Percentiles rank a stretch among this genome's conserved stretches.
phyloP scores from a whole-genome alignment of 2,888 invertebrate genomes.

The Chymomyza amoena region DNA sequence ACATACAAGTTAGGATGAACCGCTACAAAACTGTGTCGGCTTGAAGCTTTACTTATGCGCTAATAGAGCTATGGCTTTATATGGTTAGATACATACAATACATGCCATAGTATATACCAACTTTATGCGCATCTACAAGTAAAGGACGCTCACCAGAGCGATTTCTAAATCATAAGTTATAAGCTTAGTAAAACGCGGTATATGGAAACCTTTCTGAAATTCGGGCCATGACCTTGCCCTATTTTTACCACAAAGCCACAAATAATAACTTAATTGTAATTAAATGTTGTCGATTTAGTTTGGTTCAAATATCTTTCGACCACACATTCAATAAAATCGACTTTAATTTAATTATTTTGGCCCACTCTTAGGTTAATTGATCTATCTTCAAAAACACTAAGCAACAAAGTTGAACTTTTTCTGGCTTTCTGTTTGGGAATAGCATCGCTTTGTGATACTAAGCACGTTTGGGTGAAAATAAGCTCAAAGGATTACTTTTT shows the following conservation, averaged over 20 bases:
- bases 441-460: background rate
- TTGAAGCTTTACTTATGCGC: constrained; percentile 53
- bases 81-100: background rate
- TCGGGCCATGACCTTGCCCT: background rate
- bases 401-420: background rate
- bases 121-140: background rate
- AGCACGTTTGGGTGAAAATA: too few relatives aligned
- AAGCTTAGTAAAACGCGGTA: too few relatives aligned
- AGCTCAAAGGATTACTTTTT: too few relatives aligned
- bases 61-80: constrained; percentile 38
- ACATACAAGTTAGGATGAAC: constrained; percentile 29
- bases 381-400: background rate
- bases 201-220: background rate
- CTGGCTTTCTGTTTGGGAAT: too few relatives aligned
- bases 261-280: background rate
- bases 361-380: background rate
- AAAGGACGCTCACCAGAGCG: background rate
- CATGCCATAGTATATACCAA: too few relatives aligned
- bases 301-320: background rate
- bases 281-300: background rate
- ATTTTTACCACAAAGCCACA: background rate
- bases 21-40: constrained; percentile 62
- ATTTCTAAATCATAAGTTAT: background rate
- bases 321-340: background rate
- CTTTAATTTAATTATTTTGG: background rate